Base-by-base conservation (phyloP, 23 tunicate species). In the Halocynthia roretzi region DNA sequence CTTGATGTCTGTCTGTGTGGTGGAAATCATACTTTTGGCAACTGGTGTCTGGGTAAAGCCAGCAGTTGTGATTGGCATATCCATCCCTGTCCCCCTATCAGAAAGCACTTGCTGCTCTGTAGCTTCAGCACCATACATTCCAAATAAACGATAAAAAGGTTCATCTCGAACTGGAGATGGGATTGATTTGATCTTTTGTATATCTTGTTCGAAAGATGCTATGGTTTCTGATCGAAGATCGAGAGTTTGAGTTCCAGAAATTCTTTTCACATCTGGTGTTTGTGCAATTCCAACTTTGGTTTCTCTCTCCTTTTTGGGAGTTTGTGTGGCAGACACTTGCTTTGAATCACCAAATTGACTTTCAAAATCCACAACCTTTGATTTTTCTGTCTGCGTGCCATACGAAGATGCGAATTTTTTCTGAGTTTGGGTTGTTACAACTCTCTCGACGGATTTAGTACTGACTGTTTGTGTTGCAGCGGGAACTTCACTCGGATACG, bases 211-310 rank as follows among this genome's bases (percentile, higher is more conserved):
- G 6, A 74, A 9, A 12, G 10, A 19, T 74, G 15, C 31, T 0
- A 74, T 48, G 2, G 55, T 44, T 20, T 64, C 78, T 14, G 78
- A 40, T 54, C 19, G 50, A 2, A 74, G 22, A 74, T 74, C 62
- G 0, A 74, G 78, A 20, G 78, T 74, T 18, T 74, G 78, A 7
- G 78, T 74, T 53, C 78, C 62, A 17, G 78, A 74, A 19, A 74
- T 64, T 7, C 60, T 7, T 54, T 74, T 74, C 18, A 10, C 64
- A 54, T 74, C 78, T 15, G 62, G 10, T 12, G 78, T 74, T 74
- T 74, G 78, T 20, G 62, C 19, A 15, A 20, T 40, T 52, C 62
- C 78, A 19, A 53, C 62, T 53, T 40, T 20, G 1, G 56, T 53
- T 52, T 20, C 31, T 10, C 31, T 53, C 10, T 54, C 6, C 19